A percentile compares a stretch with the other conserved stretches of the same genome.
phyloP scores from a whole-genome alignment of 2,113 vertebrate genomes.

The Ictalurus furcatus region DNA sequence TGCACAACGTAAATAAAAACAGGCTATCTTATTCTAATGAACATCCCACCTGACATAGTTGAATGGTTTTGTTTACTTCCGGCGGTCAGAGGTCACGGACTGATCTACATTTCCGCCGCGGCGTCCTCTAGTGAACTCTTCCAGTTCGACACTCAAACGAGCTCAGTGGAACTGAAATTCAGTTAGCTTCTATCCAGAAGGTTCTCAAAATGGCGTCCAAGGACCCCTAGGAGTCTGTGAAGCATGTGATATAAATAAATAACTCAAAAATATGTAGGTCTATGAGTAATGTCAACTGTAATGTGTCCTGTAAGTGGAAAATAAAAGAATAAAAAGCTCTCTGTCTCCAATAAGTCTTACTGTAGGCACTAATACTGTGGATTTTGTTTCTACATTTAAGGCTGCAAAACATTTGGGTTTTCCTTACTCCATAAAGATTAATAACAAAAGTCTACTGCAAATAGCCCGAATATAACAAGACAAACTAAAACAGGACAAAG shows the following conservation, averaged over 20 bases:
- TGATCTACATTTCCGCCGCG: not conserved
- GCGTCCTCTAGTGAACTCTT: not conserved
- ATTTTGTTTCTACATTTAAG: not conserved
- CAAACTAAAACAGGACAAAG: too few relatives aligned
- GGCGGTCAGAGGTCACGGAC: not conserved
- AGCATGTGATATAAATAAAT: not conserved
- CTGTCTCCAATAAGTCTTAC: not conserved
- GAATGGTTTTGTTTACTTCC: constrained; percentile 23
- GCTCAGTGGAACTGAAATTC: not conserved
- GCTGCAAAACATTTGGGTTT: not conserved
- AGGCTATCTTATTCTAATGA: not conserved
- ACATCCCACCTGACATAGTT: not conserved
- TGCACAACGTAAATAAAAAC: not conserved
- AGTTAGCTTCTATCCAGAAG: not conserved
- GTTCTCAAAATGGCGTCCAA: too few relatives aligned
- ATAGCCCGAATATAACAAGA: not conserved
- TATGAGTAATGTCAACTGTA: not conserved
- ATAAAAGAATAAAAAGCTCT: not conserved
- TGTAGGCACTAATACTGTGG: too few relatives aligned
- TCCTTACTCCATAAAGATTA: not conserved
- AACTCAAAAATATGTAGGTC: not conserved
- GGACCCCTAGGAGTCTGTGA: not conserved
- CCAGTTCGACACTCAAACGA: not conserved
- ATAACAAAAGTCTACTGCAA: not conserved
- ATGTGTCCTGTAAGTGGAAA: not conserved